A percentile compares a stretch with the other conserved stretches of the same genome.
phyloP scores from a whole-genome alignment of 2,888 invertebrate genomes.

The Falcaria lacertinaria region DNA sequence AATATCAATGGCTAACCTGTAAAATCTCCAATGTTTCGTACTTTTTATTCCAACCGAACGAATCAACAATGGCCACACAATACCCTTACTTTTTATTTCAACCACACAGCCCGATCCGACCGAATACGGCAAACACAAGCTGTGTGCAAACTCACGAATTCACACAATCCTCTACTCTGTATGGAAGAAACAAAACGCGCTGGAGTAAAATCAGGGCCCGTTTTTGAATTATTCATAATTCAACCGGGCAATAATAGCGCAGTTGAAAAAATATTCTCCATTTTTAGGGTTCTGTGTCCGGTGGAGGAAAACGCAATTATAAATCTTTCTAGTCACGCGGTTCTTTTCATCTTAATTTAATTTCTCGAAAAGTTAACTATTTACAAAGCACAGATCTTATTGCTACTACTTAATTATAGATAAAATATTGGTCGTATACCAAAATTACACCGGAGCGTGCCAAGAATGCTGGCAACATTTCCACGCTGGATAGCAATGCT shows the following conservation, averaged over 20 bases:
- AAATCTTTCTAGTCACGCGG: too few relatives aligned
- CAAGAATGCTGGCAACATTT: too few relatives aligned
- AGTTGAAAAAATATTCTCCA: slow-evolving; percentile 64
- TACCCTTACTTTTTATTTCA: background rate
- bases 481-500: too few relatives aligned
- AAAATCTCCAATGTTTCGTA: too few relatives aligned
- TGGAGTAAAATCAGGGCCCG: slow-evolving; percentile 47
- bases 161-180: slow-evolving; percentile 21
- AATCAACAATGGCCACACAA: background rate
- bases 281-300: slow-evolving; percentile 31
- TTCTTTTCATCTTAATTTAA: too few relatives aligned
- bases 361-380: too few relatives aligned
- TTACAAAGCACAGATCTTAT: too few relatives aligned
- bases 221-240: slow-evolving; percentile 67
- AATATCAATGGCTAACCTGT: too few relatives aligned
- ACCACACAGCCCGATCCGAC: background rate
- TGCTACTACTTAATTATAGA: too few relatives aligned
- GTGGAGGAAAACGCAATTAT: background rate
- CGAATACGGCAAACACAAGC: slow-evolving; percentile 15
- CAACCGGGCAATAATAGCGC: slow-evolving; percentile 56
- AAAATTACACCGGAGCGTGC: too few relatives aligned
- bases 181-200: slow-evolving; percentile 48
- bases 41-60: slow-evolving; percentile 8
- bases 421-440: too few relatives aligned
- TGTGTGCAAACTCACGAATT: slow-evolving; percentile 4